Base-by-base conservation (phyloP, 2,797 vertebrate species). In the Sciurus vulgaris region DNA sequence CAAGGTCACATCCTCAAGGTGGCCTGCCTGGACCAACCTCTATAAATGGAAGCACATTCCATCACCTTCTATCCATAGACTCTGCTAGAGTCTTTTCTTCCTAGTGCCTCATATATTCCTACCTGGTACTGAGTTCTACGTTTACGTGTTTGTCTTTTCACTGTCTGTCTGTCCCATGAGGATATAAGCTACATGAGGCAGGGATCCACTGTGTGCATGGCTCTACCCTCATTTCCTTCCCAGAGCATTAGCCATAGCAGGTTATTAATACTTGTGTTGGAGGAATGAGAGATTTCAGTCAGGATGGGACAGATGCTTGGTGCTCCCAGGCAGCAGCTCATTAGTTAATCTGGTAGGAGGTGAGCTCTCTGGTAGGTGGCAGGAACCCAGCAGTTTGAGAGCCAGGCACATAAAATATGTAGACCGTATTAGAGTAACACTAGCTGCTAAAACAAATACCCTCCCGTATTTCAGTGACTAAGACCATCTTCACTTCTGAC, bases 371-470 rank as follows among this genome's bases (percentile, higher is more conserved):
- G 18, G 74, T 14, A 91, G 65, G 30, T 38, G 33, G 17, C 63
- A 89, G 22, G 61, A 77, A 81, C 13, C 11, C n/a, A 88, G 38
- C 14, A 30, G 6, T 24, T 7, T 54, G 24, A 77, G 78, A 91
- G 72, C 22, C 20, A 41, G 28, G 22, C 65, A 59, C 47, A 22
- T 12, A 44, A 38, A 90, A 24, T 20, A 73, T 54, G 12, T 17
- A 86, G 51, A 76, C 24, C 67, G 5, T 93, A 61, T 76, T 73
- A 86, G 41, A 73, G 51, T 56, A 33, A 83, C 10, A 33, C 69
- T 67, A 49, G 67, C 38, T 89, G 67, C 81, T 93, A 49, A 70
- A 85, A 81, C 51, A 95, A 91, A 89, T 13, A 44, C 56, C 11
- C 38, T 54, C 41, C 13, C 61, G 20, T 38, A 70, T 78, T 87